Conservation (phyloP, 2,888 invertebrate species). For the Tenthredo distinguenda region DNA sequence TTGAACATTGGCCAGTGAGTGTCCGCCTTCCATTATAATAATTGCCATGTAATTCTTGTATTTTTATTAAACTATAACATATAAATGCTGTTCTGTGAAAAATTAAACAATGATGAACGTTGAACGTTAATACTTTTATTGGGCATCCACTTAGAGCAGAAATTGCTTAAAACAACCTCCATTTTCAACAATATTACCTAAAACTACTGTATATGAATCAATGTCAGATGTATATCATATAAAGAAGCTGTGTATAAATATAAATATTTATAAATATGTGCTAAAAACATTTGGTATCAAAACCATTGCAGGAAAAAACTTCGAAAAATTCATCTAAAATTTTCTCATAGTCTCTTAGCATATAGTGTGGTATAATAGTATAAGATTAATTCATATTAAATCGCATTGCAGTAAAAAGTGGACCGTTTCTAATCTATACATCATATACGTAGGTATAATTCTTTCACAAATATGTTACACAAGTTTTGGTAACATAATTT, state of each 20-base stretch:
- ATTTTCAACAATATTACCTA: constrained; percentile 67
- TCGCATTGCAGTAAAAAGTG: constrained; percentile 43
- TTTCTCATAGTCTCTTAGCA: constrained; percentile 45
- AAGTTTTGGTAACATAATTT: constrained; percentile 9
- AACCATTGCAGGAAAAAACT: constrained; percentile 69
- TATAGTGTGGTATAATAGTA: constrained; percentile 22
- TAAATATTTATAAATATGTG: constrained; percentile 68
- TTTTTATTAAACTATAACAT: constrained; percentile 7
- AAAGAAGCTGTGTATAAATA: constrained; percentile 70
- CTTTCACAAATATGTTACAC: constrained; percentile 25
- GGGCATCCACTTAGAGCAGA: constrained; percentile 67
- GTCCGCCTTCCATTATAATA: constrained; percentile 9
- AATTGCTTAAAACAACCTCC: constrained; percentile 59
- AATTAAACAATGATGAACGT: constrained; percentile 70
- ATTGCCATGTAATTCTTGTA: constrained; percentile 40
- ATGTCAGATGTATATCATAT: constrained; percentile 67
- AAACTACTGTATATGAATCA: constrained; percentile 61
- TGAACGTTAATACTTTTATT: constrained; percentile 71
- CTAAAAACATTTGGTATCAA: constrained; percentile 73
- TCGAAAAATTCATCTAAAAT: constrained; percentile 57
- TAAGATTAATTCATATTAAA: constrained; percentile 39
- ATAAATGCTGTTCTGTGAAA: constrained; percentile 56
- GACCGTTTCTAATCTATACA: constrained; percentile 26
- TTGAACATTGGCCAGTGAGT: constrained; percentile 40
- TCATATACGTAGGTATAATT: constrained; percentile 23